Conservation (phyloP, 2,113 vertebrate genomes). For the Macrotus californicus region DNA sequence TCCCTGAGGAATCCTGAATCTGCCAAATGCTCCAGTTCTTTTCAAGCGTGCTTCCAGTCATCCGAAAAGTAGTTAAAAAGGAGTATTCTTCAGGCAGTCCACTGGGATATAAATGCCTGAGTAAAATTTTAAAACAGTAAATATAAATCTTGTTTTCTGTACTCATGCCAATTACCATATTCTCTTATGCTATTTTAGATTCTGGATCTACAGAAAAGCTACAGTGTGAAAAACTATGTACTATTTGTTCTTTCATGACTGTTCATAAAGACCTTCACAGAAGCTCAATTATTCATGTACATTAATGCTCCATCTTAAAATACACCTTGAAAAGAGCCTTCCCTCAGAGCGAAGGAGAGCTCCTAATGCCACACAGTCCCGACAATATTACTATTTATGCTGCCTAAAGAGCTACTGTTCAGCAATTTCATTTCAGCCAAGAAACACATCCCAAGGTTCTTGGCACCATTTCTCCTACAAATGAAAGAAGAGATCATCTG, state of each 20-base stretch:
- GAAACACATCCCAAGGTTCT: slow-evolving; percentile 24
- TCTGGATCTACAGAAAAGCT: slow-evolving; percentile 1
- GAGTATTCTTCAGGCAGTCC: slow-evolving; percentile 89
- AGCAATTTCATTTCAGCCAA: slow-evolving; percentile 27
- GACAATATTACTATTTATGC: slow-evolving; percentile 27
- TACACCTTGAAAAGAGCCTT: background rate
- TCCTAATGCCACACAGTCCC: background rate
- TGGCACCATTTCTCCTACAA: slow-evolving; percentile 2
- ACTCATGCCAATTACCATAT: slow-evolving; percentile 14
- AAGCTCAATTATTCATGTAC: background rate
- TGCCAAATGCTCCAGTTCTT: slow-evolving; percentile 93
- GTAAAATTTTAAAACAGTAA: slow-evolving; percentile 60
- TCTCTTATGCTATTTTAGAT: slow-evolving; percentile 6
- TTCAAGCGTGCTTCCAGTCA: slow-evolving; percentile 83
- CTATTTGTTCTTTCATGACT: slow-evolving; percentile 35
- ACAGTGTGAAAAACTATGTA: background rate
- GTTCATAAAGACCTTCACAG: background rate
- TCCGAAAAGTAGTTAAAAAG: slow-evolving; percentile 88
- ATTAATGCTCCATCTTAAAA: slow-evolving; percentile 34
- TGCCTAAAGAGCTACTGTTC: slow-evolving; percentile 39
- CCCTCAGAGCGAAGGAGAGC: background rate
- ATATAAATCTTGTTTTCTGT: slow-evolving; percentile 46
- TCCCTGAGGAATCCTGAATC: slow-evolving; percentile 85
- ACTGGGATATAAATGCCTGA: slow-evolving; percentile 85
- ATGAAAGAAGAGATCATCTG: background rate